Percentiles rank a stretch among this genome's conserved stretches.
These are phyloP conservation scores for Fragum fragum DNA, from an alignment of 2,888 invertebrate species.

Conservation along the genomic window DNA sequence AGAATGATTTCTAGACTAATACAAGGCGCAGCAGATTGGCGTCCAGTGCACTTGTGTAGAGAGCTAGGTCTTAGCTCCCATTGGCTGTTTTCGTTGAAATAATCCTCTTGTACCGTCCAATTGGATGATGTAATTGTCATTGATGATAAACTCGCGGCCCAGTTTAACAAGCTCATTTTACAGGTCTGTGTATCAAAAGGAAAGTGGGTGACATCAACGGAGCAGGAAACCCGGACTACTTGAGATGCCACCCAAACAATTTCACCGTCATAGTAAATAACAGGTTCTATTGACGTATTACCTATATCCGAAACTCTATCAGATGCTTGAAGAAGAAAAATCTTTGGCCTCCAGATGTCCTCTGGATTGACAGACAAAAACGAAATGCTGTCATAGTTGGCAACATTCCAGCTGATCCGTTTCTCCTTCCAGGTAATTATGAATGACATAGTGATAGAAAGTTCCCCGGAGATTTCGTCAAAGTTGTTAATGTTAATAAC, in stretches of 20 bases:
- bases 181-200: slow-evolving; percentile 54
- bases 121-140: not conserved
- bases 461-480: slow-evolving; percentile 54
- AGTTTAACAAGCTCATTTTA: slow-evolving; percentile 10
- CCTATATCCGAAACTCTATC: slow-evolving; percentile 34
- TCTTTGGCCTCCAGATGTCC: slow-evolving; percentile 51
- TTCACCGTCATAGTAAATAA: slow-evolving; percentile 26
- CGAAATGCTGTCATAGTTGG: not conserved
- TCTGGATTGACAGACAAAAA: slow-evolving; percentile 26
- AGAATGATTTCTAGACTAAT: slow-evolving; percentile 11
- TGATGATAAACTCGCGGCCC: not conserved
- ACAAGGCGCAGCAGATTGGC: not conserved
- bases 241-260: slow-evolving; percentile 31
- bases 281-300: not conserved
- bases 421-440: slow-evolving; percentile 33
- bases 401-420: slow-evolving; percentile 33
- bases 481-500: slow-evolving; percentile 46
- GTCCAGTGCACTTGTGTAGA: not conserved
- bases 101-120: not conserved
- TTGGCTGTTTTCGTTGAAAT: slow-evolving; percentile 41
- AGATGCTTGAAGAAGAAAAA: slow-evolving; percentile 31
- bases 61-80: slow-evolving; percentile 18
- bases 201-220: slow-evolving; percentile 46
- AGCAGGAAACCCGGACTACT: slow-evolving; percentile 38
- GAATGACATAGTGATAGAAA: slow-evolving; percentile 33